Conservation (phyloP, 2,113 vertebrate genomes). For the Phalacrocorax pelagicus region DNA sequence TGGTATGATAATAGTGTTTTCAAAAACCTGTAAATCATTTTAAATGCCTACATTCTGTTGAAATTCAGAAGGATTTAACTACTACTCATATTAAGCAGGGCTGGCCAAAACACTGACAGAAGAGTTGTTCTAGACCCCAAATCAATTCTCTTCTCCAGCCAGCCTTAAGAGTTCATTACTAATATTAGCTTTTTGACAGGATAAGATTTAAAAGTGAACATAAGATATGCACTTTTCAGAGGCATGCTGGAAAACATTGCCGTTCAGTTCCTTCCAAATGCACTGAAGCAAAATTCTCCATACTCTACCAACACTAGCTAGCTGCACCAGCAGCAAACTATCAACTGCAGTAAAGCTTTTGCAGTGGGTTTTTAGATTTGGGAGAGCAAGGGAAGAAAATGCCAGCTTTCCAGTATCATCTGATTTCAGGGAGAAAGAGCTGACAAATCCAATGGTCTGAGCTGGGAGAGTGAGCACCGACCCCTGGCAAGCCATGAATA, state of each 20-base stretch:
- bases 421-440: background rate
- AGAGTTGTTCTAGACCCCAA: background rate
- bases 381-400: background rate
- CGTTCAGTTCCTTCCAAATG: background rate
- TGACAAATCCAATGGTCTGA: background rate
- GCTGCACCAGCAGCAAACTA: background rate
- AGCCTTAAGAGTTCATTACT: background rate
- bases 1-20: background rate
- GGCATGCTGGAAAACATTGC: background rate
- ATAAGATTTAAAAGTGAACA: background rate
- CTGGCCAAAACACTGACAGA: background rate
- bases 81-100: background rate
- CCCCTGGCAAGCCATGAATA: background rate
- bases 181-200: background rate
- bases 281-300: background rate
- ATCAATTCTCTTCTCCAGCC: conserved; percentile 6
- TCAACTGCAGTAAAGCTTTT: background rate
- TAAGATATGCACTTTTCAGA: background rate
- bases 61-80: conserved; percentile 11
- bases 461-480: background rate
- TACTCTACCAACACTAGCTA: background rate
- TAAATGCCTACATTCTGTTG: background rate
- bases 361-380: background rate
- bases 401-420: background rate
- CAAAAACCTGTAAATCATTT: conserved; percentile 8